These are phyloP conservation scores for Jacana jacana DNA, from an alignment of 2,113 vertebrate genomes.

Conservation along the genomic window DNA sequence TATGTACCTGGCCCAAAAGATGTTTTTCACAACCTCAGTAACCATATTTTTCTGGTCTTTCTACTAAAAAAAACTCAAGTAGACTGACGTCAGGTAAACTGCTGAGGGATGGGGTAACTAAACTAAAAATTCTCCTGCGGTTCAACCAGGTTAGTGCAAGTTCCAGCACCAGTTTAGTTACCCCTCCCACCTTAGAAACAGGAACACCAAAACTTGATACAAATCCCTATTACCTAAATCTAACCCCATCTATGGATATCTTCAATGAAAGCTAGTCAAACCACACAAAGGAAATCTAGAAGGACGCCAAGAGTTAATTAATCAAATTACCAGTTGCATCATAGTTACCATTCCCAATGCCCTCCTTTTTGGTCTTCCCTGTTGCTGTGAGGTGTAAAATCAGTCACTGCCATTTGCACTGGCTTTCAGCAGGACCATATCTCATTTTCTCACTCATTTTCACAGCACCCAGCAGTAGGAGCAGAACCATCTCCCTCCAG, in stretches of 20 bases:
- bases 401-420: background rate
- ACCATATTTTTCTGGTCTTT: background rate
- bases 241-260: background rate
- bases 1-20: background rate
- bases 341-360: background rate
- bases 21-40: background rate
- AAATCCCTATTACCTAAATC: background rate
- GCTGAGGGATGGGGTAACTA: background rate
- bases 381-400: background rate
- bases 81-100: background rate
- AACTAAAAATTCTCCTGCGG: background rate
- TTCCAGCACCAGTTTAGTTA: background rate
- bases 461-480: accelerated
- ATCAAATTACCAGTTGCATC: background rate
- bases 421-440: background rate
- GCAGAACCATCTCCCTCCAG: background rate
- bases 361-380: background rate
- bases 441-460: background rate
- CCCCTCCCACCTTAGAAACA: background rate
- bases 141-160: background rate
- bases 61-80: background rate
- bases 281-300: background rate
- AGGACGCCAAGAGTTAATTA: background rate
- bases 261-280: background rate
- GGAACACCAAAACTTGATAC: background rate